Conservation (phyloP, 2,888 invertebrate genomes). For the Mythimna pallens region DNA sequence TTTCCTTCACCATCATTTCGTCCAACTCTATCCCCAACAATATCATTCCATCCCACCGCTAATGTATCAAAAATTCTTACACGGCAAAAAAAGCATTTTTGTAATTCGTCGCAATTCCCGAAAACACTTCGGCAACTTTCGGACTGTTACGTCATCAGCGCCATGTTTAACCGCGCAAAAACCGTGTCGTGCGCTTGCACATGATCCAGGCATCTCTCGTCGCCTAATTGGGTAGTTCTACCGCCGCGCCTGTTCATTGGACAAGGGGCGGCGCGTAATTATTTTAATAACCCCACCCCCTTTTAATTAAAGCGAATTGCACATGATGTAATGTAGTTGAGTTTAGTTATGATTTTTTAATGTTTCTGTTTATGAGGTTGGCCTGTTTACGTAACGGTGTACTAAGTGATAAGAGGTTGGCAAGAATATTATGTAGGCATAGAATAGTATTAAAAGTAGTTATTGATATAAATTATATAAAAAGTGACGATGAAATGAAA, state of each 20-base stretch:
- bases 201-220: conserved; percentile 74
- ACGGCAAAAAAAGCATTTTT: conserved; percentile 40
- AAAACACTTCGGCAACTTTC: conserved; percentile 57
- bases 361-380: conserved; percentile 19
- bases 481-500: not conserved
- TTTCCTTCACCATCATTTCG: not conserved
- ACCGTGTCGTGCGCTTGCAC: conserved; percentile 73
- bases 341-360: conserved; percentile 53
- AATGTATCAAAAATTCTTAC: conserved; percentile 51
- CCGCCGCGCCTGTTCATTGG: conserved; percentile 81
- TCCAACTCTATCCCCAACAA: not conserved
- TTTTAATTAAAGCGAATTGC: conserved; percentile 82
- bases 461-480: not conserved
- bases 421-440: not conserved
- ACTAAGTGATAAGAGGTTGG: conserved; percentile 12
- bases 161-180: conserved; percentile 80
- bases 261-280: conserved; percentile 85
- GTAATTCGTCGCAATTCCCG: conserved; percentile 54
- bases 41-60: conserved; percentile 33
- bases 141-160: conserved; percentile 71
- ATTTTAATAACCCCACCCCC: conserved; percentile 88
- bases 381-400: conserved; percentile 18
- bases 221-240: conserved; percentile 85
- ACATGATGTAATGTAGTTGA: conserved; percentile 42
- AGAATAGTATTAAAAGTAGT: not conserved